Base-by-base conservation (phyloP, 2,113 vertebrate genomes). In the Lucifuga dentata region DNA sequence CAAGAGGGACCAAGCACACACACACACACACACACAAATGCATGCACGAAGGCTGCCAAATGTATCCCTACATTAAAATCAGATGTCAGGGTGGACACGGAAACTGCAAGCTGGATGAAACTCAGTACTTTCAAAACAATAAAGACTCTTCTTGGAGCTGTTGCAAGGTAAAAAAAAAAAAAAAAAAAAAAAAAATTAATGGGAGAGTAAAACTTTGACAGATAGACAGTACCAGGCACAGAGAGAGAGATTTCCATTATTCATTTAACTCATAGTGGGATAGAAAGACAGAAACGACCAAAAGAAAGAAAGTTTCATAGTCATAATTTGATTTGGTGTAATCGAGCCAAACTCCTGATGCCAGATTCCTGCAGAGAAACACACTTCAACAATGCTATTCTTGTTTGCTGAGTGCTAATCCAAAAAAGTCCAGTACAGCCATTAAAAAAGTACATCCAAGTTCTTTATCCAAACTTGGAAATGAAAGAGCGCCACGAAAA, bases 71-170 rank as follows among this genome's bases (percentile, higher is more conserved):
- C 78, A 69, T 69, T 80, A 62, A 85, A 86, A 84, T 80, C 84
- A 69, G 65, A 82, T 78, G 78, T 70, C 56, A 78, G 71, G 50
- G 67, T 73, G 59, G 68, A 85, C 72, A 43, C 24, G 83, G 45
- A 88, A 83, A 79, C 9, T 88, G 80, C 86, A 78, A 87, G 59
- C 63, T 81, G 62, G 66, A 70, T 59, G 85, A 89, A 90, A 90
- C 70, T 80, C 15, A 60, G 74, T 70, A 68, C 65, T 84, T 65
- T 80, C 53, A 56, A 88, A 85, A 89, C 76, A 85, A 80, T 53
- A 68, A 78, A 36, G 64, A 23, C 19, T 9, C 19, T 38, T 53
- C 12, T 1, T 48, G 32, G 65, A 76, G 52, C 19, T 43, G 61
- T 55, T 24, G 62, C 10, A 66, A 64, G 48, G 66, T 72, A 16